phyloP scores from a whole-genome alignment of 2,797 vertebrate genomes.

The Sarcophilus harrisii region DNA sequence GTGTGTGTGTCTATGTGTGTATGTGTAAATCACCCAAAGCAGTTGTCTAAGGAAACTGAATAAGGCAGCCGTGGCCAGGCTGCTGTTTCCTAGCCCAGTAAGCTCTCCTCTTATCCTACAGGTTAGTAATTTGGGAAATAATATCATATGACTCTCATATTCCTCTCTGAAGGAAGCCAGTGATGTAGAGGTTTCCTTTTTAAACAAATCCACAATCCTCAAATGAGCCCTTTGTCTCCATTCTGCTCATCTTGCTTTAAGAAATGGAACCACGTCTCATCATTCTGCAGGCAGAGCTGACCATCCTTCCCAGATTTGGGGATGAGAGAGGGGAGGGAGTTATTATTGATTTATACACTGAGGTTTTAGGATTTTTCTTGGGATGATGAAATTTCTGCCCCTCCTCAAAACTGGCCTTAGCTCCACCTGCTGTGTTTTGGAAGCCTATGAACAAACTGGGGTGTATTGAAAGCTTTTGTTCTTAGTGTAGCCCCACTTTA shows the following conservation, averaged over 20 bases:
- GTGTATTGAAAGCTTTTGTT: neutral
- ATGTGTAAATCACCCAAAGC: neutral
- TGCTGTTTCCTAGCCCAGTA: neutral
- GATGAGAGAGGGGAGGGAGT: neutral
- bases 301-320: neutral
- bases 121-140: slow-evolving; percentile 2
- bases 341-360: neutral
- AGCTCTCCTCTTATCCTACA: neutral
- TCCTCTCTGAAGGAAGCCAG: neutral
- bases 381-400: neutral
- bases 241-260: neutral
- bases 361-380: neutral
- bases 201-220: neutral
- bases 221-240: neutral
- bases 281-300: neutral
- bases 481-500: neutral
- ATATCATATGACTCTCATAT: neutral
- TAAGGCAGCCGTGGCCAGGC: neutral
- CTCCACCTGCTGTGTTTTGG: neutral
- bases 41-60: neutral
- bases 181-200: neutral
- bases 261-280: neutral
- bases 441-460: neutral
- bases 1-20: neutral
- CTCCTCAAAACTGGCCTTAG: neutral